Evolutionary conservation across 2,888 invertebrate species (phyloP).

Genomic region (Lampropteryx suffumata): DNA sequence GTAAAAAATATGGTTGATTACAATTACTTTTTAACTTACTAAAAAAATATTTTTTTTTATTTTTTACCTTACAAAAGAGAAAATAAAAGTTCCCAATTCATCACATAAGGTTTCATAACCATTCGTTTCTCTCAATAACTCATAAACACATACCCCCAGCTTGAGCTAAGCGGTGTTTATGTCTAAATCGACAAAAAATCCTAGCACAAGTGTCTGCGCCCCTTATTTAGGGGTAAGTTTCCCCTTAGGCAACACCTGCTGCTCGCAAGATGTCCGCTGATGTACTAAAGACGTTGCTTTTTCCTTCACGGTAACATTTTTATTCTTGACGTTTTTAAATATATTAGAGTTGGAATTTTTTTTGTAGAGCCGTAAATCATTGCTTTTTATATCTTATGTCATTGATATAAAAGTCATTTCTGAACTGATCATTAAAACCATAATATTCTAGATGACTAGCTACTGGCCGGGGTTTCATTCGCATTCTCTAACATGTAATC

Average conservation of each 20-base stretch:
- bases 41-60: neutral
- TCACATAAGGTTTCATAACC: conserved; percentile 26
- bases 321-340: neutral
- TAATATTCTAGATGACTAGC: too few species aligned
- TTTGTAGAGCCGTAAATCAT: too few species aligned
- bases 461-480: too few species aligned
- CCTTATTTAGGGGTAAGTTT: conserved; percentile 41
- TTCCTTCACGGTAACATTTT: conserved; percentile 21
- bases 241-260: conserved; percentile 55
- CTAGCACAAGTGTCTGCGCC: conserved; percentile 41
- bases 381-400: too few species aligned
- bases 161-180: conserved; percentile 60
- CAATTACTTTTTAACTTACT: too few species aligned
- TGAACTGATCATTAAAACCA: too few species aligned
- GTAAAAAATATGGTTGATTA: too few species aligned
- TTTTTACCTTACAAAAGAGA: neutral
- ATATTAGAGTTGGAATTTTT: neutral
- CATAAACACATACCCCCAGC: conserved; percentile 42
- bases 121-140: conserved; percentile 37
- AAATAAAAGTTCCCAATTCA: conserved; percentile 15
- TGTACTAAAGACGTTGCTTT: conserved; percentile 51
- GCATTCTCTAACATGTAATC: too few species aligned
- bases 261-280: conserved; percentile 52
- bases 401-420: too few species aligned
- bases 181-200: conserved; percentile 70